Conservation (phyloP, 2,797 vertebrate species). For the Vireo griseus region DNA sequence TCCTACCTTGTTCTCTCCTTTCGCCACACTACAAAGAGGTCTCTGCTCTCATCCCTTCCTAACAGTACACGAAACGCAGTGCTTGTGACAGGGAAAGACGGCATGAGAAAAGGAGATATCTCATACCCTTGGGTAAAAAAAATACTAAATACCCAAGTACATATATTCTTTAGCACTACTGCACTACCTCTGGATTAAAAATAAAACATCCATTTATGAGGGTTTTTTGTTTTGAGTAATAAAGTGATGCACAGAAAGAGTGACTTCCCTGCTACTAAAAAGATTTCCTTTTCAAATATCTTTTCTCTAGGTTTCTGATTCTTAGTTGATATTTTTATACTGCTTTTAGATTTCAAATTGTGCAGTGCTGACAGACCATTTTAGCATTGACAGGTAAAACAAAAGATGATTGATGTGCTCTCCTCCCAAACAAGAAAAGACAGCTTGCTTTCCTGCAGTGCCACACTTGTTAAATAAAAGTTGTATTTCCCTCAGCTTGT, state of each 20-base stretch:
- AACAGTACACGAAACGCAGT: neutral
- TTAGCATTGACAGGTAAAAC: neutral
- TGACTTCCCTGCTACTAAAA: neutral
- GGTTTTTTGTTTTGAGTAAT: neutral
- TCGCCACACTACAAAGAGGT: neutral
- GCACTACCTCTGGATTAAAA: neutral
- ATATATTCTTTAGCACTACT: neutral
- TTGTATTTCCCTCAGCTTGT: neutral
- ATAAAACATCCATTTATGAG: rapidly evolving
- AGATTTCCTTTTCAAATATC: neutral
- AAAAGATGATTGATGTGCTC: neutral
- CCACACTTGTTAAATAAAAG: neutral
- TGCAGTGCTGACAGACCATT: neutral
- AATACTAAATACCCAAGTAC: neutral
- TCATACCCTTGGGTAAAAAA: neutral
- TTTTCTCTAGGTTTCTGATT: neutral
- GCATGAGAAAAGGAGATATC: neutral
- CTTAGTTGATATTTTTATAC: neutral
- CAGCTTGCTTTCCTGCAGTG: neutral
- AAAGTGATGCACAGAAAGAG: neutral
- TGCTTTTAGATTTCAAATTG: neutral
- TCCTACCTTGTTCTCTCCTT: neutral
- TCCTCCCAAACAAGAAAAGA: neutral
- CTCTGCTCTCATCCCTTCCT: neutral
- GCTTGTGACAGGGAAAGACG: neutral